These are phyloP conservation scores for Basileuterus tristriatus DNA, from an alignment of 2,797 vertebrate genomes.

Conservation along the genomic window DNA sequence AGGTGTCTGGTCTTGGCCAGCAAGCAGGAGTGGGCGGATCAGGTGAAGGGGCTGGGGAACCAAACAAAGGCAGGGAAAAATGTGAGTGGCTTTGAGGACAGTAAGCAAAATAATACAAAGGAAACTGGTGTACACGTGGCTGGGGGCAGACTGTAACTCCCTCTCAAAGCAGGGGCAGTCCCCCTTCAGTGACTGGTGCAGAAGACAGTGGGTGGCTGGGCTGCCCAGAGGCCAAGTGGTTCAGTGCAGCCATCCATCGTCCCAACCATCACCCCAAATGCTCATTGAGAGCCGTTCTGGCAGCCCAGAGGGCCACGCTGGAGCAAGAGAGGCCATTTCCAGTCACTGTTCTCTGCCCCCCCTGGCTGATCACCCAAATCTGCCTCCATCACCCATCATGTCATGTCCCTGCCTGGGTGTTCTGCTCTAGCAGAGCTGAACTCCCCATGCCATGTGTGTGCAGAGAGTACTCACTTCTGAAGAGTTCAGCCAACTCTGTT, in stretches of 20 bases:
- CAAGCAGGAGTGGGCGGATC: not conserved
- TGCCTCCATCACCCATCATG: not conserved
- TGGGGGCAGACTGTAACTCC: not conserved
- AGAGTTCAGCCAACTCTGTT: constrained; percentile 12
- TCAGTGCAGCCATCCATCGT: accelerated
- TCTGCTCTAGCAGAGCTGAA: not conserved
- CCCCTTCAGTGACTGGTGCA: not conserved
- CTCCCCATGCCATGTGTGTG: not conserved
- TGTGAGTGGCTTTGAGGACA: not conserved
- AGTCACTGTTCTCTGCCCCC: not conserved
- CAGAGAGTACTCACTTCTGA: not conserved
- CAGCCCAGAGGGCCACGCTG: not conserved
- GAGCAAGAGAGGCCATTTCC: not conserved
- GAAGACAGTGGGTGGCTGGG: not conserved
- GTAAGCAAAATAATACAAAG: not conserved
- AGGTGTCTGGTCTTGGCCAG: not conserved
- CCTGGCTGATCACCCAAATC: not conserved
- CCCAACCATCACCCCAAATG: accelerated
- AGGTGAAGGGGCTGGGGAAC: not conserved
- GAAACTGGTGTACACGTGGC: accelerated
- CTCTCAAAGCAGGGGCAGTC: not conserved
- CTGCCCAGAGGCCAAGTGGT: not conserved
- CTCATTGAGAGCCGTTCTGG: accelerated
- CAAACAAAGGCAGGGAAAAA: not conserved
- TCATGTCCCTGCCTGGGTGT: not conserved